Base-by-base conservation (phyloP, 2,113 vertebrate species). In the Psammodynastes pulverulentus region DNA sequence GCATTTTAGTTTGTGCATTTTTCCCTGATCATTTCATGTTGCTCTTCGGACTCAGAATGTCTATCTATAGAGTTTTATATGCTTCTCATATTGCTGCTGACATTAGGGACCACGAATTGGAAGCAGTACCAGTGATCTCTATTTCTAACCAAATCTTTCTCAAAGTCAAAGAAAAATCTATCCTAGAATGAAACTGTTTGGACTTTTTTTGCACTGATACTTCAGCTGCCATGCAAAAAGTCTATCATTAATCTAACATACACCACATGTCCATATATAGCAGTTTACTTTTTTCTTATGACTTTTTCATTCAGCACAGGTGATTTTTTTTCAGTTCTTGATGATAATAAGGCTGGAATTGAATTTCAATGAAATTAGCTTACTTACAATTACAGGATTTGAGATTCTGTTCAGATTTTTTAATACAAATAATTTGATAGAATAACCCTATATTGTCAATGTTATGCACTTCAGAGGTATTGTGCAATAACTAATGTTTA, bases 391-490 rank as follows among this genome's bases (percentile, higher is more conserved):
- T 52, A 29, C 5, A 88, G n/a, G 12, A 93, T 43, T 67, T 87
- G n/a, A 48, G 92, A 67, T 87, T 84, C 62, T 93, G 21, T 58
- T 93, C 5, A 39, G 53, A 62, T 62, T 52, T 93, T 90, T 90
- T 93, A 48, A 56, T 45, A 9, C 67, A 39, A 84, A 90, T 84
- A 92, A 5, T 92, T 58, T 87, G 48, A 67, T 8, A 48, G 58
- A 43, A 43, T 89, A 92, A 45, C 86, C 51, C 45, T 92, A 6
- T 56, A 90, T 90, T 24, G 39, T 9, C 52, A 39, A 51, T 87
- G 51, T 90, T 92, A 91, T 88, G 90, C 90, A 43, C 53, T 92
- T 24, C n/a, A 92, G 93, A 86, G 26, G 17, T 23, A 34, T 92
- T 51, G 21, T 4, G n/a, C 0, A 67, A 43, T 48, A 34, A 58